Evolutionary conservation across 2,888 invertebrate genomes (phyloP).

Genomic region (Slavum lentiscoides): DNA sequence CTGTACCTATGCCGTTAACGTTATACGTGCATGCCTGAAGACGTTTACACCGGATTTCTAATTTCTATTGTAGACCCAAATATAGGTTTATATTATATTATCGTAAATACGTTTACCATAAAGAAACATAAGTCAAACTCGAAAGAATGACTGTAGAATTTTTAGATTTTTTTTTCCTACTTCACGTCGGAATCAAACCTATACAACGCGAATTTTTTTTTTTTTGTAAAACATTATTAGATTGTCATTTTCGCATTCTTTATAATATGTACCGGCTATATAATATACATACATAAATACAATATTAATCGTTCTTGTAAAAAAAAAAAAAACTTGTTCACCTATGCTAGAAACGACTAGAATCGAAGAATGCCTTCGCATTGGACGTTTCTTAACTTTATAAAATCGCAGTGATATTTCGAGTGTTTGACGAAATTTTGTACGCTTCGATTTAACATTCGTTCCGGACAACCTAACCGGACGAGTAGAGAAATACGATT

Average conservation of each 20-base stretch:
- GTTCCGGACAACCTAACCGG: too few species aligned
- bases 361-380: neutral
- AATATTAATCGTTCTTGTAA: neutral
- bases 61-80: neutral
- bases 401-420: too few species aligned
- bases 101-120: neutral
- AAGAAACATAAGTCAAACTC: conserved; percentile 8
- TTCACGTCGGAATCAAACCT: neutral
- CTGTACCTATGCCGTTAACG: neutral
- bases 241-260: conserved; percentile 10
- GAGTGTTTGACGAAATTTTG: too few species aligned
- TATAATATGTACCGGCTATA: too few species aligned
- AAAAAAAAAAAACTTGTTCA: neutral
- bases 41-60: too few species aligned
- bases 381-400: too few species aligned
- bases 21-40: neutral
- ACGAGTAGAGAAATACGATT: too few species aligned
- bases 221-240: conserved; percentile 1
- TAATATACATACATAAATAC: too few species aligned
- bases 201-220: neutral
- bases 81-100: conserved; percentile 4
- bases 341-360: too few species aligned
- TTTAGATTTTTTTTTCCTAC: conserved; percentile 7
- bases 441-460: too few species aligned
- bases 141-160: neutral